Conservation (phyloP, 2,888 invertebrate species). For the Pyrrhia umbra region DNA sequence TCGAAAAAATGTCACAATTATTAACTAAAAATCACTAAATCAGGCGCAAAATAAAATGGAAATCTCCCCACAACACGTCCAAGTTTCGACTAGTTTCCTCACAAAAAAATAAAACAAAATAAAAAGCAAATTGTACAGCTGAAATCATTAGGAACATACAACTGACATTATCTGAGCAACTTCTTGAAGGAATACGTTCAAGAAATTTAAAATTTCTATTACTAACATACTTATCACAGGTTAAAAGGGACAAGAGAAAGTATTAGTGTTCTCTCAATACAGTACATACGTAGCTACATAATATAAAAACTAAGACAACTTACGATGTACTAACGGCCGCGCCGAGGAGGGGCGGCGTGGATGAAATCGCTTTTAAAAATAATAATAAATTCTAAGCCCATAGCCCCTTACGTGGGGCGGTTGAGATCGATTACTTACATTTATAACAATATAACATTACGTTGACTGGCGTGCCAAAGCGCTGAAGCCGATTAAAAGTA, state of each 20-base stretch:
- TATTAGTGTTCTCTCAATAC: conserved; percentile 89
- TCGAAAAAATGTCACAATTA: conserved; percentile 67
- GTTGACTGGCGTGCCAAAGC: conserved; percentile 84
- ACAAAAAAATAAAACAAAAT: conserved; percentile 72
- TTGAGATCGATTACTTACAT: conserved; percentile 88
- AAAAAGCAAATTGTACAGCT: conserved; percentile 79
- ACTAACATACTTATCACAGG: conserved; percentile 90
- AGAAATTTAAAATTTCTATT: conserved; percentile 83
- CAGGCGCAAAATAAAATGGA: conserved; percentile 77
- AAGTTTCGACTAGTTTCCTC: conserved; percentile 83
- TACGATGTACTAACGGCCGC: conserved; percentile 78
- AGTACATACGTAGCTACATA: conserved; percentile 78
- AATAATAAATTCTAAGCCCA: conserved; percentile 83
- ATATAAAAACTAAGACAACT: conserved; percentile 86
- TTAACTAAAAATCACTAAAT: conserved; percentile 76
- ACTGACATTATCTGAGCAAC: conserved; percentile 85
- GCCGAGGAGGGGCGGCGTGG: conserved; percentile 66
- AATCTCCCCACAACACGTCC: conserved; percentile 64
- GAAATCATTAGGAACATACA: conserved; percentile 87
- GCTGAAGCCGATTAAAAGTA: conserved; percentile 79
- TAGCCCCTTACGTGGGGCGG: conserved; percentile 80
- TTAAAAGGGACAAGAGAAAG: conserved; percentile 90
- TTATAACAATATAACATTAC: conserved; percentile 77
- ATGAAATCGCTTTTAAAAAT: conserved; percentile 77
- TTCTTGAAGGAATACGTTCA: conserved; percentile 81